phyloP scores from a whole-genome alignment of 2,888 invertebrate genomes.

The Aromia moschata region DNA sequence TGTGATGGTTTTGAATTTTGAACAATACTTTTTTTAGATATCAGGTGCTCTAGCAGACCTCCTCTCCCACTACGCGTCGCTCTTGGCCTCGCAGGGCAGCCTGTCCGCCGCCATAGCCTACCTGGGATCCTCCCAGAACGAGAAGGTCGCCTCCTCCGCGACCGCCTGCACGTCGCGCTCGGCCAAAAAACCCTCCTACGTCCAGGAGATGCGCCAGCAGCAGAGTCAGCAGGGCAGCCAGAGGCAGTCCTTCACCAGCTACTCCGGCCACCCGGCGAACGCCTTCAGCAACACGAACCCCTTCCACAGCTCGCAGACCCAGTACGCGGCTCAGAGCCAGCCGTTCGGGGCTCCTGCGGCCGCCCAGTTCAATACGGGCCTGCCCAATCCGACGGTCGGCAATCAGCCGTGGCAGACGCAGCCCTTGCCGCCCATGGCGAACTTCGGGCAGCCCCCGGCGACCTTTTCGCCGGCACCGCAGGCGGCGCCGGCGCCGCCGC shows the following conservation, averaged over 20 bases:
- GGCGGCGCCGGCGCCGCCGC: no score
- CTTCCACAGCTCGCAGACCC: conserved; percentile 45
- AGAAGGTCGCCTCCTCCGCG: conserved; percentile 67
- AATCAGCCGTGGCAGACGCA: conserved; percentile 50
- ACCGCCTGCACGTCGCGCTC: conserved; percentile 73
- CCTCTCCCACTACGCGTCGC: conserved; percentile 80
- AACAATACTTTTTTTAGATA: no score
- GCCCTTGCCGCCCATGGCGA: conserved; percentile 34
- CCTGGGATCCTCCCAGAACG: conserved; percentile 71
- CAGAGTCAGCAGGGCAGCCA: conserved; percentile 44
- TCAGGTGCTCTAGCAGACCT: conserved; percentile 77
- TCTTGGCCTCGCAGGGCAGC: conserved; percentile 87
- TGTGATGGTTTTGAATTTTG: no score
- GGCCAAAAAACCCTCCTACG: conserved; percentile 64
- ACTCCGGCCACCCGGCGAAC: conserved; percentile 29
- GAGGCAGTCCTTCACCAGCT: conserved; percentile 39
- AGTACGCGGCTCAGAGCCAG: conserved; percentile 24
- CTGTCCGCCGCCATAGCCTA: conserved; percentile 80
- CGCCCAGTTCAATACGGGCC: conserved; percentile 51
- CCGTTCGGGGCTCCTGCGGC: not conserved
- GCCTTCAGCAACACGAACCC: conserved; percentile 35
- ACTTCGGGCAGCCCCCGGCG: conserved; percentile 53
- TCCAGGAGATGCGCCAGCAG: conserved; percentile 46
- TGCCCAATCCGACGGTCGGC: conserved; percentile 45
- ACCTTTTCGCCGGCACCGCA: conserved; percentile 51